Evolutionary conservation across 2,888 invertebrate species (phyloP).

Genomic region (Sarcophaga rosellei): DNA sequence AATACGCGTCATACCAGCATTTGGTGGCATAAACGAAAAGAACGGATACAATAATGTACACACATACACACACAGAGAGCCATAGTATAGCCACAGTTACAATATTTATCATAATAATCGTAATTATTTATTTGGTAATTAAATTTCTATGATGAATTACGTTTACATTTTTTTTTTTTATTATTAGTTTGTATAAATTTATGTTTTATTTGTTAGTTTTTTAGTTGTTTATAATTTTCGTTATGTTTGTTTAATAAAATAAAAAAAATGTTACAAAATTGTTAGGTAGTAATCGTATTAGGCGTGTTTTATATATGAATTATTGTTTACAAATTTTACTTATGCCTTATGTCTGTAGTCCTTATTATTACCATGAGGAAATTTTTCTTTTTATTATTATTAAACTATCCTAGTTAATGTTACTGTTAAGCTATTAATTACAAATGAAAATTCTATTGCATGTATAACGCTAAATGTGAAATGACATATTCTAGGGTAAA

Average conservation of each 20-base stretch:
- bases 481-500: no score
- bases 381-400: no score
- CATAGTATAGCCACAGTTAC: constrained; percentile 1
- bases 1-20: neutral
- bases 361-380: no score
- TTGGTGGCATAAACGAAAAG: no score
- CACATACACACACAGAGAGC: constrained; percentile 13
- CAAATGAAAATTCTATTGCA: no score
- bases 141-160: neutral
- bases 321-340: no score
- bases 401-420: no score
- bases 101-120: constrained; percentile 18
- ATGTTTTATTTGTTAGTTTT: neutral
- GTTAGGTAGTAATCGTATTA: neutral
- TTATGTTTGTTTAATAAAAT: neutral
- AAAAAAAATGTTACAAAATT: no score
- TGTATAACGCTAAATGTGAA: no score
- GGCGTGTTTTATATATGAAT: no score
- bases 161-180: neutral
- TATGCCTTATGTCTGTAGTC: no score
- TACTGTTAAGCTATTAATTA: no score
- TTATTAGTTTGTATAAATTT: neutral
- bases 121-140: constrained; percentile 41
- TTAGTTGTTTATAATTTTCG: neutral
- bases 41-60: neutral